phyloP scores from a whole-genome alignment of 2,113 vertebrate species.

The Lampris megalopsis region DNA sequence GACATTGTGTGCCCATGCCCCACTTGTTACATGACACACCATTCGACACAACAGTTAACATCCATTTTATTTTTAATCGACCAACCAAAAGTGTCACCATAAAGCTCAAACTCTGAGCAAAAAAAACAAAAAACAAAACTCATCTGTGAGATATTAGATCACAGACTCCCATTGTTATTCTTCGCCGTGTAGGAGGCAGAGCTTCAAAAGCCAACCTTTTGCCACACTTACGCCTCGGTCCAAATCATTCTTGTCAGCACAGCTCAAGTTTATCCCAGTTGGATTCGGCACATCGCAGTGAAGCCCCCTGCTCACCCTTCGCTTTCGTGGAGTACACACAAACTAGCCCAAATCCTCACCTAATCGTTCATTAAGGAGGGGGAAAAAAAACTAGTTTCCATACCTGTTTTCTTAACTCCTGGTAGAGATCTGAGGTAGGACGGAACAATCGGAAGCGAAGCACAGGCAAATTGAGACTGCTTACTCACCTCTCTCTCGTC shows the following conservation, averaged over 20 bases:
- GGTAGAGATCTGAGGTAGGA: not conserved
- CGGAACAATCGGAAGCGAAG: not conserved
- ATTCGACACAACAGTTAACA: not conserved
- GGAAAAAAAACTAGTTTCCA: not conserved
- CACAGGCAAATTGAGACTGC: not conserved
- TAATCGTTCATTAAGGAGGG: no score
- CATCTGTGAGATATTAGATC: no score
- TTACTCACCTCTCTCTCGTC: constrained; percentile 39
- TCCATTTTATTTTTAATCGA: not conserved
- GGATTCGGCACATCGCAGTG: no score
- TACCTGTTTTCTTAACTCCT: not conserved
- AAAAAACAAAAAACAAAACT: no score
- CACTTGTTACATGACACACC: constrained; percentile 13
- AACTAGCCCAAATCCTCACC: no score
- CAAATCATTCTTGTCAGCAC: not conserved
- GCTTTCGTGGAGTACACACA: no score
- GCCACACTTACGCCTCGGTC: no score
- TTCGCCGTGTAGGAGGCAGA: no score
- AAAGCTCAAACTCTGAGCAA: no score
- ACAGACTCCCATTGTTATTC: no score
- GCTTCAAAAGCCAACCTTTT: no score
- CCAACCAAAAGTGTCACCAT: not conserved
- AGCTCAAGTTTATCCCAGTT: not conserved
- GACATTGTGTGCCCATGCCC: constrained; percentile 6
- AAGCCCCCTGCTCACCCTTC: no score